Percentiles rank a stretch among this genome's conserved stretches.
These are phyloP conservation scores for Andrena dorsata DNA, from an alignment of 2,888 invertebrate genomes.

Conservation along the genomic window DNA sequence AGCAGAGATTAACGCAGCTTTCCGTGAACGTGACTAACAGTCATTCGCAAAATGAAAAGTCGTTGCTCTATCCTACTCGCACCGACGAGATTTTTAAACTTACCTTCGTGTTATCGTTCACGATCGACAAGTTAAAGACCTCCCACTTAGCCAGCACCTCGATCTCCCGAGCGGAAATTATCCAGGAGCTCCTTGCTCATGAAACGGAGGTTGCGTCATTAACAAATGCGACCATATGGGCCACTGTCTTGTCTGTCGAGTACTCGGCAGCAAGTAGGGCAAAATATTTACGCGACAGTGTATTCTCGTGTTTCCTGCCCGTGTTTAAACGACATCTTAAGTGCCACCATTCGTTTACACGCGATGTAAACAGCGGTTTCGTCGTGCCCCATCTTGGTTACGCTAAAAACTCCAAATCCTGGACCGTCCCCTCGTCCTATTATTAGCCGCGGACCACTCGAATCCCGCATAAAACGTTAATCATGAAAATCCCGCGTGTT, in stretches of 20 bases:
- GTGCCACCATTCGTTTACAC: constrained; percentile 82
- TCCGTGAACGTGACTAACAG: too few species aligned
- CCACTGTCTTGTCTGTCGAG: constrained; percentile 72
- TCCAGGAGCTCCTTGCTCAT: constrained; percentile 6
- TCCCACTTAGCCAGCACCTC: background rate
- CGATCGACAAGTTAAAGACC: background rate
- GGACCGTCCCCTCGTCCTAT: background rate
- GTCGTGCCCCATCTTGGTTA: constrained; percentile 64
- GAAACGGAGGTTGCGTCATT: constrained; percentile 70
- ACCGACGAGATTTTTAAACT: background rate
- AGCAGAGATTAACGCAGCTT: too few species aligned
- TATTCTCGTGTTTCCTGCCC: constrained; percentile 84
- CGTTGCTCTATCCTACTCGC: too few species aligned
- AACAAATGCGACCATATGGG: constrained; percentile 79
- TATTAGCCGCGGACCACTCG: background rate
- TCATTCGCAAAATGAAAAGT: too few species aligned
- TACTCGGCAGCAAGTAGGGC: constrained; percentile 78
- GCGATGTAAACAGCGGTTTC: constrained; percentile 79
- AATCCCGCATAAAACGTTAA: background rate
- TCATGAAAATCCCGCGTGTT: background rate
- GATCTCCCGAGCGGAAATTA: constrained; percentile 32
- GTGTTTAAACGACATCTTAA: constrained; percentile 84
- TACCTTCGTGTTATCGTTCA: background rate
- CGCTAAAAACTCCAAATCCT: constrained; percentile 37
- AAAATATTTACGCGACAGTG: constrained; percentile 83